A percentile compares a stretch with the other conserved stretches of the same genome.
Evolutionary conservation across 2,113 vertebrate species (phyloP).

Genomic region (Madoqua kirkii): DNA sequence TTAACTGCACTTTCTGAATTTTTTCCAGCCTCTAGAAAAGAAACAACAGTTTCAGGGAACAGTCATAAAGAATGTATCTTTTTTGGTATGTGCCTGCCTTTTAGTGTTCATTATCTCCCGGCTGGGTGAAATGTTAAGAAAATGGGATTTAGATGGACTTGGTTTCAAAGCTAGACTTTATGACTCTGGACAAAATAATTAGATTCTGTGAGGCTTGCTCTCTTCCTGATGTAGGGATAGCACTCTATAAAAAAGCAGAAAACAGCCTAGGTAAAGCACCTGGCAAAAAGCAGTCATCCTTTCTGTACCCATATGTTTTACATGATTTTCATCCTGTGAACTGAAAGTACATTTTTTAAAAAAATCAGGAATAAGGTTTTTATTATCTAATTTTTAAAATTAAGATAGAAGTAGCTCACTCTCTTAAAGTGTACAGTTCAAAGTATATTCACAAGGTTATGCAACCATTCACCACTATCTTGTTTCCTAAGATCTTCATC

Average conservation of each 20-base stretch:
- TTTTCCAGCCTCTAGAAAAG: constrained; percentile 86
- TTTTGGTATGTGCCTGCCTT: neutral
- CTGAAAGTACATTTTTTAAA: neutral
- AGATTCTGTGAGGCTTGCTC: neutral
- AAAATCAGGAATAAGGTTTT: neutral
- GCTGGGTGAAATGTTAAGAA: neutral
- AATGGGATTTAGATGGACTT: neutral
- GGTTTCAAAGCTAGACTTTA: neutral
- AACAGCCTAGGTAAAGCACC: neutral
- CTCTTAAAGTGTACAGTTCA: neutral
- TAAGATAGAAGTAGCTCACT: neutral
- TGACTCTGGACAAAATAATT: neutral
- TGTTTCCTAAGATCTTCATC: neutral
- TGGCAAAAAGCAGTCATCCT: neutral
- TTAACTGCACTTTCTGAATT: constrained; percentile 84
- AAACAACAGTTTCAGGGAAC: constrained; percentile 4
- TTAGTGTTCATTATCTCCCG: neutral
- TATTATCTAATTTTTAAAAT: neutral
- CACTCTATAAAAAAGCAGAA: constrained; percentile 13
- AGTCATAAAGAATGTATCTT: neutral
- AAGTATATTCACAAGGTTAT: neutral
- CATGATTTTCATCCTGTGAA: neutral
- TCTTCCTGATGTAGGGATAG: neutral
- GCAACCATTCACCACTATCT: neutral
- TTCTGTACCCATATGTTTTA: neutral